Conservation (phyloP, 2,888 invertebrate genomes). For the Parnassius glacialis region DNA sequence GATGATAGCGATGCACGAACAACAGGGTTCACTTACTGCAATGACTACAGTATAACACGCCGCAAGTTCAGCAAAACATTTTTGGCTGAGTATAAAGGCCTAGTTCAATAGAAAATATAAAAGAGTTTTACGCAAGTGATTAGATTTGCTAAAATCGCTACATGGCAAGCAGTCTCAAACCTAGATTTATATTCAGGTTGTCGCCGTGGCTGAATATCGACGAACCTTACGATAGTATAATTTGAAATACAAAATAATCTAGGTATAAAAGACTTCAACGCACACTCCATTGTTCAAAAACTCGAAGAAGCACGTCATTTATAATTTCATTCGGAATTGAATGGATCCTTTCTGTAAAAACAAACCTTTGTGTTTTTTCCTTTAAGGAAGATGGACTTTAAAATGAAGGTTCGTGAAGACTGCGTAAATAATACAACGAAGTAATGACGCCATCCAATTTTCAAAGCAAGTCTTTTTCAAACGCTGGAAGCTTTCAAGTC, state of each 20-base stretch:
- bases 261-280: slow-evolving; percentile 26
- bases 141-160: too few species aligned
- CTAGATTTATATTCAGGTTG: too few species aligned
- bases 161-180: too few species aligned
- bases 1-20: too few species aligned
- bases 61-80: too few species aligned
- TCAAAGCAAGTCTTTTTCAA: slow-evolving; percentile 56
- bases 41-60: too few species aligned
- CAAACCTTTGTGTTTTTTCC: slow-evolving; percentile 20
- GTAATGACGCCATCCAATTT: slow-evolving; percentile 64
- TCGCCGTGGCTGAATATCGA: too few species aligned
- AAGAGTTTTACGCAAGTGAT: too few species aligned
- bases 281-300: slow-evolving; percentile 1
- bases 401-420: slow-evolving; percentile 34
- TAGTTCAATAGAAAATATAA: too few species aligned
- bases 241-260: background rate
- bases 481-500: slow-evolving; percentile 32
- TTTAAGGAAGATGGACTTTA: slow-evolving; percentile 27
- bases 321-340: slow-evolving; percentile 21
- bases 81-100: too few species aligned
- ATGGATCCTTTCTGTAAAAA: slow-evolving; percentile 20
- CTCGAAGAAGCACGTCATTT: slow-evolving; percentile 16
- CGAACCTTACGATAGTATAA: too few species aligned
- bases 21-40: too few species aligned
- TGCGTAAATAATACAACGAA: slow-evolving; percentile 55